These are phyloP conservation scores for Trisateles emortualis DNA, from an alignment of 2,888 invertebrate species.

Conservation along the genomic window DNA sequence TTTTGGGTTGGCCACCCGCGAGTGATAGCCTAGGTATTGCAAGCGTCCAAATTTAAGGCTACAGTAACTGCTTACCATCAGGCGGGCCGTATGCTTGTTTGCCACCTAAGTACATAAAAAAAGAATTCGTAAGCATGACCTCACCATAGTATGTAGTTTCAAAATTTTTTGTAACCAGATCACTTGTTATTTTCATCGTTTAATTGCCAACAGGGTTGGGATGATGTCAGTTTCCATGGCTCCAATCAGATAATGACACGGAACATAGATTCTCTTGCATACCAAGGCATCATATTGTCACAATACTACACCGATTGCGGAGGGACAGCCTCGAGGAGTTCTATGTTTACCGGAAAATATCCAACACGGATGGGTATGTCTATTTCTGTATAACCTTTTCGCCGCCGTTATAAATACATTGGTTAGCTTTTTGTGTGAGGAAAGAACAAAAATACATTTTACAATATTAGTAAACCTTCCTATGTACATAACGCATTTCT, in stretches of 20 bases:
- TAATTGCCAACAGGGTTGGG: slow-evolving; percentile 89
- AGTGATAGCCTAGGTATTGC: too few relatives aligned
- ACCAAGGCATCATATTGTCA: slow-evolving; percentile 92
- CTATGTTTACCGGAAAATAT: slow-evolving; percentile 93
- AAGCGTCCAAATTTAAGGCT: too few relatives aligned
- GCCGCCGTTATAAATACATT: background rate
- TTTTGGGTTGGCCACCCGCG: too few relatives aligned
- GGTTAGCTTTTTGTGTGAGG: background rate
- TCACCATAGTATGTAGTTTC: too few relatives aligned
- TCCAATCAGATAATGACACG: slow-evolving; percentile 94
- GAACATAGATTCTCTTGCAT: slow-evolving; percentile 94
- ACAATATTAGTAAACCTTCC: slow-evolving; percentile 7
- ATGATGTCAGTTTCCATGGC: slow-evolving; percentile 95
- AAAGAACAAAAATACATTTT: background rate
- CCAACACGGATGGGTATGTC: slow-evolving; percentile 90
- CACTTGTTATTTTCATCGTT: too few relatives aligned
- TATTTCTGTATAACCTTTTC: slow-evolving; percentile 37
- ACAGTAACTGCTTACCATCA: too few relatives aligned
- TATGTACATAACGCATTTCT: too few relatives aligned
- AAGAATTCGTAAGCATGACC: too few relatives aligned
- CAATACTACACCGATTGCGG: slow-evolving; percentile 92
- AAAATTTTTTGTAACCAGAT: too few relatives aligned
- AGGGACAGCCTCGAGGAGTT: slow-evolving; percentile 92
- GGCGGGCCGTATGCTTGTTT: too few relatives aligned
- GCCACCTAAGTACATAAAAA: too few relatives aligned